phyloP scores from a whole-genome alignment of 2,113 vertebrate genomes.

The human (Homo sapiens) region DNA sequence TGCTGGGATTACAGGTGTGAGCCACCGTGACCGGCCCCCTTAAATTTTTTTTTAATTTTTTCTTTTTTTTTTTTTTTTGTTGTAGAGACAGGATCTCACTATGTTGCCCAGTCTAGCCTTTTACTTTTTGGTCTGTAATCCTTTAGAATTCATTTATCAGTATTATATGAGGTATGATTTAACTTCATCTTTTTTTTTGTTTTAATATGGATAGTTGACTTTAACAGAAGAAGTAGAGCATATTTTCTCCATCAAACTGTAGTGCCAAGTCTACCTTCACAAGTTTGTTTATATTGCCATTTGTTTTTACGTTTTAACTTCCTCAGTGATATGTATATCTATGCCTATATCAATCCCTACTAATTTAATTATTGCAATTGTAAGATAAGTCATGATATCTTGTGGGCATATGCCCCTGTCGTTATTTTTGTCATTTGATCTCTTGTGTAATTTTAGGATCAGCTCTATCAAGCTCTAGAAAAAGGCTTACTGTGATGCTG shows the following conservation, averaged over 20 bases:
- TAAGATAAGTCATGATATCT: background rate
- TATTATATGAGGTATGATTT: background rate
- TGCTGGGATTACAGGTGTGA: no score
- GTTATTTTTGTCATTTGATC: background rate
- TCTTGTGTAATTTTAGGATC: background rate
- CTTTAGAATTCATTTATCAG: background rate
- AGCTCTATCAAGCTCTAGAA: background rate
- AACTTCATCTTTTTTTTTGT: background rate
- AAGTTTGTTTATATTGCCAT: background rate
- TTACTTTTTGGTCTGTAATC: background rate
- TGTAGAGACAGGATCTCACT: no score
- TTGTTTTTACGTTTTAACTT: background rate
- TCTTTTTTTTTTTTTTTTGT: no score
- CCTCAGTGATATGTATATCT: background rate
- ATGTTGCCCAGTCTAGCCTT: background rate
- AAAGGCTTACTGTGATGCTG: background rate
- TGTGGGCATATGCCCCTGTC: background rate
- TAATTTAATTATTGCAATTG: background rate
- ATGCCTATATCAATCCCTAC: background rate
- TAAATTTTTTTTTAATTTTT: no score
- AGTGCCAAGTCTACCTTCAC: background rate
- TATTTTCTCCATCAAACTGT: background rate
- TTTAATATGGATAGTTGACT: background rate
- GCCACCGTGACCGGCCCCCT: no score
- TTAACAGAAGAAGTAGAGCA: background rate